Evolutionary conservation across 2,113 vertebrate species (phyloP).

Genomic region (Carassius carassius): DNA sequence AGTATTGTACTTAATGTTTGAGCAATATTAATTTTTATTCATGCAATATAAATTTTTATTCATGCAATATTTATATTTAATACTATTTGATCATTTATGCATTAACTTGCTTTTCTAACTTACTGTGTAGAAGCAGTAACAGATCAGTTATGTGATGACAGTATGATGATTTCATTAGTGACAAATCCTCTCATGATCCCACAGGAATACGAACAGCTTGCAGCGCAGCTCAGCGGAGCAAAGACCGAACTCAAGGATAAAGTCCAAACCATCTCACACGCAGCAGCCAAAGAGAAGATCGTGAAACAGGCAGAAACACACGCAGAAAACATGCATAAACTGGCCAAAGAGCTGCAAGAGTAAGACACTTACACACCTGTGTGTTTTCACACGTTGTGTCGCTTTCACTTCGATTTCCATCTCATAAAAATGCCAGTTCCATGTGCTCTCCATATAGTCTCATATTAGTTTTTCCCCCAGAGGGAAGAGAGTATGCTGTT

Average conservation of each 20-base stretch:
- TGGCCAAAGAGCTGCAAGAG: conserved; percentile 86
- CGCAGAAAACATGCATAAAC: conserved; percentile 75
- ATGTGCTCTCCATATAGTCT: not conserved
- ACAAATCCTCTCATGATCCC: conserved; percentile 19
- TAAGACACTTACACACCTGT: conserved; percentile 60
- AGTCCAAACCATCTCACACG: conserved; percentile 78
- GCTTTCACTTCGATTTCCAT: not conserved
- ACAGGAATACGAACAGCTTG: conserved; percentile 88
- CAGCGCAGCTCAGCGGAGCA: conserved; percentile 83
- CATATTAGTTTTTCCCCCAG: not conserved
- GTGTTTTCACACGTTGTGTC: not conserved
- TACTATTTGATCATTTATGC: not conserved
- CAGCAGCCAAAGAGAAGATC: conserved; percentile 75
- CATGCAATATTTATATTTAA: not conserved
- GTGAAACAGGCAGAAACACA: conserved; percentile 86
- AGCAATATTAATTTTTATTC: not conserved
- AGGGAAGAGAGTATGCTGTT: not conserved
- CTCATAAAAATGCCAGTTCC: not conserved
- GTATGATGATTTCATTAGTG: not conserved
- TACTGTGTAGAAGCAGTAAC: not conserved
- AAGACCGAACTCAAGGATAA: conserved; percentile 83
- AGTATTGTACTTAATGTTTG: no score
- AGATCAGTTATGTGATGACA: not conserved
- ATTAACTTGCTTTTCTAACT: not conserved
- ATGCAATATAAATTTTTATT: not conserved